A percentile compares a stretch with the other conserved stretches of the same genome.
phyloP scores from a whole-genome alignment of 2,113 vertebrate species.

The Mobula hypostoma region DNA sequence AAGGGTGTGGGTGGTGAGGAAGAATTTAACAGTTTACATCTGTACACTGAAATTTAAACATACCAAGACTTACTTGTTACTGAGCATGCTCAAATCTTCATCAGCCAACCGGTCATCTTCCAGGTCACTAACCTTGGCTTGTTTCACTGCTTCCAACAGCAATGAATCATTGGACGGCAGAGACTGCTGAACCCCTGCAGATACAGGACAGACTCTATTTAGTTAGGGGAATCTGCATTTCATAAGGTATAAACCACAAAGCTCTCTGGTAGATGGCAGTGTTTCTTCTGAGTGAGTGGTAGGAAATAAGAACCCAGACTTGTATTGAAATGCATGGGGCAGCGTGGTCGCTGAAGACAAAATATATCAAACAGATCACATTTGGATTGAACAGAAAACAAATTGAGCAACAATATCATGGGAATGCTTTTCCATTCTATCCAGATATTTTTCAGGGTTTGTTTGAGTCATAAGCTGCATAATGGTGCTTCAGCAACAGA shows the following conservation, averaged over 20 bases:
- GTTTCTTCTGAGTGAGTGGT: neutral
- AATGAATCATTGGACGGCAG: slow-evolving; percentile 75
- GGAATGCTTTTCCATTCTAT: neutral
- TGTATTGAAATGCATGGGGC: neutral
- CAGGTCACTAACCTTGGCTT: slow-evolving; percentile 88
- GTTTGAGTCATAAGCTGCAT: neutral
- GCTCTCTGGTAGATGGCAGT: neutral
- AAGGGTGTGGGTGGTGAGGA: no score
- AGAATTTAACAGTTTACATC: neutral
- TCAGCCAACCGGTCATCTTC: slow-evolving; percentile 89
- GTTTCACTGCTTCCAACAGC: slow-evolving; percentile 86
- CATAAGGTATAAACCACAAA: neutral
- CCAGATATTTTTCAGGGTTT: neutral
- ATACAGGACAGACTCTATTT: neutral
- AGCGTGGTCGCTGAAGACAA: neutral
- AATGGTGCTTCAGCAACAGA: neutral
- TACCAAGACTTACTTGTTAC: slow-evolving; percentile 2
- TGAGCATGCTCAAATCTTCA: slow-evolving; percentile 59
- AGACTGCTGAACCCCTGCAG: slow-evolving; percentile 70
- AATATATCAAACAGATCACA: neutral
- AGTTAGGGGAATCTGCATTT: neutral
- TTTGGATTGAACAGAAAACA: neutral
- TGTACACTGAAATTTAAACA: neutral
- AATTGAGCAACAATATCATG: neutral
- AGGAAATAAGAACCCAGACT: neutral